Evolutionary conservation across 1,140 invertebrate species (phyloP).

Genomic region (Aradophagus sp.): DNA sequence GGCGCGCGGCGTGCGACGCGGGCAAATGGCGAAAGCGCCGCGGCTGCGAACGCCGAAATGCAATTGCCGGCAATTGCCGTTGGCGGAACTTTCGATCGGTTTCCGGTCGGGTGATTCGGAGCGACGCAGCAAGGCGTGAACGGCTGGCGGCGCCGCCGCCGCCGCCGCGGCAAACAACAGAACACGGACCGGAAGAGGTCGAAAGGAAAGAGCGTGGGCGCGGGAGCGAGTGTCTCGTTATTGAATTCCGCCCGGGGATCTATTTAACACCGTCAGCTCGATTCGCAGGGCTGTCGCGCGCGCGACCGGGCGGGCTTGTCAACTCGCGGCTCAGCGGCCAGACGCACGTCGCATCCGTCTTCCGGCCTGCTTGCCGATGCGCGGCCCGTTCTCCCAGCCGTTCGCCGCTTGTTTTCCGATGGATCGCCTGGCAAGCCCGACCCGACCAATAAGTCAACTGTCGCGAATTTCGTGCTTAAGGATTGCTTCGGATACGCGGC

Average conservation of each 20-base stretch:
- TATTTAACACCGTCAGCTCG: conserved; percentile 64
- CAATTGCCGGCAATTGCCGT: conserved; percentile 25
- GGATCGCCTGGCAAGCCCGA: conserved; percentile 18
- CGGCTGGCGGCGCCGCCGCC: not conserved
- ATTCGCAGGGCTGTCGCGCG: conserved; percentile 54
- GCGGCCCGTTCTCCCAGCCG: conserved; percentile 35
- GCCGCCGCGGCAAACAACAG: conserved; percentile 3
- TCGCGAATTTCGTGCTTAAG: conserved; percentile 33
- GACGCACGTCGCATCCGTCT: conserved; percentile 67
- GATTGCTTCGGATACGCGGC: conserved; percentile 11
- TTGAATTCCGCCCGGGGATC: conserved; percentile 63
- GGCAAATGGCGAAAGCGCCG: conserved; percentile 14
- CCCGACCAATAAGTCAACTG: conserved; percentile 40
- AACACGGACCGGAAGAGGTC: conserved; percentile 28
- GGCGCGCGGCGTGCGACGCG: conserved; percentile 2
- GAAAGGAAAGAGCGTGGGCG: conserved; percentile 50
- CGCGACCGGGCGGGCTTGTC: conserved; percentile 67
- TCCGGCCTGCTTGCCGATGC: conserved; percentile 40
- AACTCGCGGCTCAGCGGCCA: conserved; percentile 65
- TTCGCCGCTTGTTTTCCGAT: conserved; percentile 46
- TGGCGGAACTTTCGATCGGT: conserved; percentile 31
- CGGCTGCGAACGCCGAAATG: conserved; percentile 19
- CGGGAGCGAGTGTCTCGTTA: conserved; percentile 58
- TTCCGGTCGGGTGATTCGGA: conserved; percentile 31
- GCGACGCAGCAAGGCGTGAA: conserved; percentile 3